Evolutionary conservation across 1,140 invertebrate genomes (phyloP), one percentile per base, ranked within the genome.

Genomic region (Drosophila jambulina): DNA sequence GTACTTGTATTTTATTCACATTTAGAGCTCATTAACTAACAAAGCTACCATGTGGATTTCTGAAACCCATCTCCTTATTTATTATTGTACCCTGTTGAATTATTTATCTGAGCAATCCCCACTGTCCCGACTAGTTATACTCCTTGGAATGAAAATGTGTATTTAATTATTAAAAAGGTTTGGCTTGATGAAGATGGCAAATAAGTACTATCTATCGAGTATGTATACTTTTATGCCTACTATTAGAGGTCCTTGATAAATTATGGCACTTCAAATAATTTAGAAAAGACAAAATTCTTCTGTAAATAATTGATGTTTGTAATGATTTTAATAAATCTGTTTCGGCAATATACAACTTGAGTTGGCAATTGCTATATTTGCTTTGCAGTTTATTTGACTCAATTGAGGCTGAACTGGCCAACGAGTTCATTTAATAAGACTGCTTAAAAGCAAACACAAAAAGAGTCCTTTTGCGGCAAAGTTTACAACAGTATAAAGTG

Each of bases 361-460:
- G 15, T 54, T 2, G 3, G 0, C 1, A 1, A 54, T 10, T 15
- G 15, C 4, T 9, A 21, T 12, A 46, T 15, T 10, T 12, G 2
- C 19, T 32, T 1, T 23, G 25, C 12, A 9, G 15, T 23, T 42
- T n/a, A 32, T 32, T 29, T 40, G 10, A 27, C n/a, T 10, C 2
- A 2, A 15, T 40, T 29, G 0, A 12, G n/a, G 9, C 36, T 40
- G 25, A 4, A 13, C 15, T 54, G 7, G 7, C 23, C 34, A 40
- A 58, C 15, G 13, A 40, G 25, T 64, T 21, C 25, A 61, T 60
- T 60, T 29, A 64, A 61, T 61, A 21, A 25, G 25, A 27, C 36
- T 25, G n/a, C 34, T 60, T 64, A n/a, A 48, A 17, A 21, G 45
- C 67, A 67, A 82, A 64, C 48, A 57, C 43, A 78, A 59, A 70